Evolutionary conservation across 2,113 vertebrate genomes (phyloP).

Genomic region (Corythaixoides concolor): DNA sequence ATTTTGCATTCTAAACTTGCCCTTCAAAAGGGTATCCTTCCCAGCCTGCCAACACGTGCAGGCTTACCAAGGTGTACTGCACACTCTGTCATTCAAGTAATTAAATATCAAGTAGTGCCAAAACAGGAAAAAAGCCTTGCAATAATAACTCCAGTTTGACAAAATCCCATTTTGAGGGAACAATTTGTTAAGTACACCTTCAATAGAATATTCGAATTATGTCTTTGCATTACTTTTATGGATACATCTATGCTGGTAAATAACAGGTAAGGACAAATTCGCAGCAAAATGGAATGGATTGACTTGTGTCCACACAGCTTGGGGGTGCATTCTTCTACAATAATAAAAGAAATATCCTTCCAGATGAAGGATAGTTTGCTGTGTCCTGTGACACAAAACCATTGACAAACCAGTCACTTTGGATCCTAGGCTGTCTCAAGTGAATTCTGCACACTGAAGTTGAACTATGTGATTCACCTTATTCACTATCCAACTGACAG

Average conservation of each 20-base stretch:
- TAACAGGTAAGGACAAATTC: not conserved
- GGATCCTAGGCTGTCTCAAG: not conserved
- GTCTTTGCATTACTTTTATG: not conserved
- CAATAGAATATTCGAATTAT: not conserved
- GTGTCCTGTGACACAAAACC: not conserved
- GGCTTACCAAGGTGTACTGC: not conserved
- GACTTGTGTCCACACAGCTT: not conserved
- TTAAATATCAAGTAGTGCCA: not conserved
- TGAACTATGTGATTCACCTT: not conserved
- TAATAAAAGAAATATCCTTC: not conserved
- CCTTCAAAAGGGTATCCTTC: not conserved
- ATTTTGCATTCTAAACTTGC: not conserved
- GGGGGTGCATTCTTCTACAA: fast-evolving
- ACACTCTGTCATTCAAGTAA: not conserved
- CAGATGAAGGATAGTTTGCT: not conserved
- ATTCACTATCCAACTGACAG: not conserved
- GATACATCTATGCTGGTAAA: not conserved
- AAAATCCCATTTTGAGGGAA: not conserved
- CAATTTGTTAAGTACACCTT: not conserved
- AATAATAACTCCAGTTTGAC: not conserved
- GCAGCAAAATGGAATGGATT: not conserved
- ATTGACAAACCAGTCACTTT: not conserved
- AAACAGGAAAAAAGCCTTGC: not conserved
- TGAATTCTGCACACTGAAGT: not conserved
- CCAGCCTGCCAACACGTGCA: not conserved